phyloP scores from a whole-genome alignment of 2,113 vertebrate species.

The Hyla sarda region DNA sequence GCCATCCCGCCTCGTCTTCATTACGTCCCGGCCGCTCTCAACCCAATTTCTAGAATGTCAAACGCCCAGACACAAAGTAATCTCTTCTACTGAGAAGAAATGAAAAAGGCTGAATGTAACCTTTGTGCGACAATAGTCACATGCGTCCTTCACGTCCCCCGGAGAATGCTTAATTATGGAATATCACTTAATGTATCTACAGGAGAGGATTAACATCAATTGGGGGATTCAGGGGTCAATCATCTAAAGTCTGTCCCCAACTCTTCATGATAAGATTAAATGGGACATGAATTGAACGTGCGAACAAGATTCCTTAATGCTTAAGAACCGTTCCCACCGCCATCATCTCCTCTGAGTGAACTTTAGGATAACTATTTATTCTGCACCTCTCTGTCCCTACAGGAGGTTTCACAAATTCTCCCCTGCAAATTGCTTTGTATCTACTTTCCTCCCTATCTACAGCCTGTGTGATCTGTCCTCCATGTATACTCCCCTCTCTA shows the following conservation, averaged over 20 bases:
- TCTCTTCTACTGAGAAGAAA: not conserved
- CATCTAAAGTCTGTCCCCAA: not conserved
- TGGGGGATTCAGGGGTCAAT: not conserved
- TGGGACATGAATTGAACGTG: not conserved
- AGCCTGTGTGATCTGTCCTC: too few species aligned
- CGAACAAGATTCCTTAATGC: not conserved
- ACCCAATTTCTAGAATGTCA: slow-evolving; percentile 40
- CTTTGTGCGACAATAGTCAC: not conserved
- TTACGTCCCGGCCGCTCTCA: slow-evolving; percentile 15
- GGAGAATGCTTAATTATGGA: slow-evolving; percentile 10
- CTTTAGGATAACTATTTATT: too few species aligned
- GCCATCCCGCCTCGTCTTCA: slow-evolving; percentile 31
- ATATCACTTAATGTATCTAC: slow-evolving; percentile 3
- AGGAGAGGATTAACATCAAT: not conserved
- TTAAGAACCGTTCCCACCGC: not conserved
- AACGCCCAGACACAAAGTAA: not conserved
- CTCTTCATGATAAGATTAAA: not conserved
- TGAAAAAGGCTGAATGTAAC: not conserved
- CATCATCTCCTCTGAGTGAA: too few species aligned
- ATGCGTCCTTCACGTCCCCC: not conserved
- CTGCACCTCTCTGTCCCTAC: too few species aligned
- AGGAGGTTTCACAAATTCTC: too few species aligned
- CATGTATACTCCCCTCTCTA: too few species aligned
- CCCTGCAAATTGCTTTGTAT: too few species aligned
- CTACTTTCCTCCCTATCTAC: too few species aligned